phyloP scores from a whole-genome alignment of 2,113 vertebrate genomes.

The Nansenia antarctica region DNA sequence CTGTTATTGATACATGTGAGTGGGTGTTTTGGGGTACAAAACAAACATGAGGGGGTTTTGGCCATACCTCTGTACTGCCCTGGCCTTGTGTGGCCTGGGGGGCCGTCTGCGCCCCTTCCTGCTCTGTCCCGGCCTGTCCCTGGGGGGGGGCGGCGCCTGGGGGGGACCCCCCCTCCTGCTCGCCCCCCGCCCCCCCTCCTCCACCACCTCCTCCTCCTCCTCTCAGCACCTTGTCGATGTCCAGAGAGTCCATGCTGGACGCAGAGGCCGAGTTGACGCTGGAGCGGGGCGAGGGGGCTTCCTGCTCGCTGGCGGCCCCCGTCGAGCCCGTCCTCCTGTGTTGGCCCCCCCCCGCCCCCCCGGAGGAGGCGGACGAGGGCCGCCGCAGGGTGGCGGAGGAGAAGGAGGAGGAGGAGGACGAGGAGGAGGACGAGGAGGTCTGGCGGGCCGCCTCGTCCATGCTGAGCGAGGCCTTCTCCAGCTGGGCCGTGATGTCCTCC shows the following conservation, averaged over 20 bases:
- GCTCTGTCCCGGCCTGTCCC: constrained; percentile 88
- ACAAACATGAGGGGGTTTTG: neutral
- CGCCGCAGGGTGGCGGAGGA: constrained; percentile 70
- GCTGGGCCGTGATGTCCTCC: constrained; percentile 96
- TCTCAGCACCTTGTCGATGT: constrained; percentile 85
- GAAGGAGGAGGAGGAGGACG: constrained; percentile 59
- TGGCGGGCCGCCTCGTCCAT: constrained; percentile 98
- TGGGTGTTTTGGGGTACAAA: neutral
- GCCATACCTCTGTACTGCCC: constrained; percentile 86
- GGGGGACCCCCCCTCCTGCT: constrained; percentile 24
- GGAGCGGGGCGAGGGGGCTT: constrained; percentile 86
- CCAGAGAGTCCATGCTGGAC: constrained; percentile 96
- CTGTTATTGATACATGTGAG: constrained; percentile 1
- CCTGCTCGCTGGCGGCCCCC: constrained; percentile 90
- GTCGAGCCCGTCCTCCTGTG: constrained; percentile 89
- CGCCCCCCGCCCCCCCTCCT: constrained; percentile 40
- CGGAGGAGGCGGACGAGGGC: constrained; percentile 69
- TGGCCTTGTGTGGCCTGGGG: no score
- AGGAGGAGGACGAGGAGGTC: constrained; percentile 78
- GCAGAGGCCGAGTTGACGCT: constrained; percentile 89
- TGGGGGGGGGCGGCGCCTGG: constrained; percentile 33
- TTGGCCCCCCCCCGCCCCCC: no score
- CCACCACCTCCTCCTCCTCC: constrained; percentile 25
- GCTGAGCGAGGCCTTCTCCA: constrained; percentile 95
- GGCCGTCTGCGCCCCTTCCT: no score